Base-by-base conservation (phyloP, 2,888 invertebrate genomes). In the Idaea dimidiata region DNA sequence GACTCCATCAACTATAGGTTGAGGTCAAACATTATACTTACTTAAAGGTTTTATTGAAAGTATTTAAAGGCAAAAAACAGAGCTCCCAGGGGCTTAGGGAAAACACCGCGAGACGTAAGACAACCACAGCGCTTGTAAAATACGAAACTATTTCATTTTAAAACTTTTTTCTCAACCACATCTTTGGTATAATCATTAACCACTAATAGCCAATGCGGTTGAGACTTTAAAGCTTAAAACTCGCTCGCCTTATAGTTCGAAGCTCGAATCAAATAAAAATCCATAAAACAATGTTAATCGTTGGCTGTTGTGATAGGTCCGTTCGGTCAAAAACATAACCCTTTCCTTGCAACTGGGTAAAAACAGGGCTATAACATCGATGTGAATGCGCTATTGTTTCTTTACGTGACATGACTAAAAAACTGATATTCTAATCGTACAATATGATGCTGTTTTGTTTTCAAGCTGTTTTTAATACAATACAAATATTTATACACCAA, bases 161-260 rank as follows among this genome's bases (percentile, higher is more conserved):
- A 81, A 80, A 81, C 75, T 79, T 83, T 84, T 84, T 68, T 68
- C 62, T 62, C 62, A 18, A 82, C 83, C 82, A 76, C 83, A 77
- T 84, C 86, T 87, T 82, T 78, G 72, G 71, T 24, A n/a, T n/a
- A 24, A 82, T 83, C 76, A 80, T 72, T 84, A 84, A 85, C 89
- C 89, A 79, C 88, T 86, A 89, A 90, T 88, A 85, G 84, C 68
- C 79, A 68, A 72, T 84, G 86, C 69, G 88, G 88, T 88, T 84
- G 10, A 43, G 43, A 43, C 43, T 43, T 43, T 43, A 10, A 14
- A 0, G 10, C 43, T 79, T 64, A 78, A 82, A 87, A 83, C 80
- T 81, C 79, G 33, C 33, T 81, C 79, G 33, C 32, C 32, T 32
- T 71, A 73, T 76, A 70, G 69, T 79, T 76, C 65, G 43, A 32